Base-by-base conservation (phyloP, 2,113 vertebrate species). In the Phodopus roborovskii region DNA sequence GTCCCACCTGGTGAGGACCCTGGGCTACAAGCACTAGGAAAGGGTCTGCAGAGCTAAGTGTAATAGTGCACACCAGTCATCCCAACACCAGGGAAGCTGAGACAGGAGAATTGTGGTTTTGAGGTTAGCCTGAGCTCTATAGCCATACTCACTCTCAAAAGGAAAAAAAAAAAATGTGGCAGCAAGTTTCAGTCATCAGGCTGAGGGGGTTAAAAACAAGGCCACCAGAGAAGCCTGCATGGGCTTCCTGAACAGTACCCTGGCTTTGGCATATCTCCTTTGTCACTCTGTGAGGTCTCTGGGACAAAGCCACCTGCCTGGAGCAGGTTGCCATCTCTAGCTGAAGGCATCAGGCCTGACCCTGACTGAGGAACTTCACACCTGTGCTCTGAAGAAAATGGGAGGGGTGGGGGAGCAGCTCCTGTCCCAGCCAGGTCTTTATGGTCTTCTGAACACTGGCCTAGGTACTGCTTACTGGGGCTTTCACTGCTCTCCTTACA, bases 1-100 rank as follows among this genome's bases (percentile, higher is more conserved):
- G 0, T 98, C 8, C 99, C 98, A 0, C 94, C 95, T 2, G 98
- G 99, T 99, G 96, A 90, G 19, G n/a, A 36, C 24, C 26, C 53
- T 42, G 70, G 26, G 26, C 4, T 30, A n/a, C n/a, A 7, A 33
- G 50, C 3, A 7, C 50, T 12, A 50, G 73, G 0, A 3, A 17
- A 10, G 3, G 64, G 53, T 24, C 36, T 33, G 28, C 56, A 50
- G 48, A 17, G 50, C 7, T 42, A 33, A 9, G 7, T 12, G n/a
- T 42, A 22, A 26, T 2, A 17, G 70, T 9, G 4, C 19, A 6
- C 1, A 0, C 3, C 30, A 28, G 7, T 8, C 7, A 45, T 11
- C 36, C 82, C 26, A 36, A 48, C 1, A 0, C 16, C 6, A 0
- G 28, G 60, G 50, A 36, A 50, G 71, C 60, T 26, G 48, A 36